A percentile compares a stretch with the other conserved stretches of the same genome.
These are phyloP conservation scores for Elgaria multicarinata DNA, from an alignment of 2,113 vertebrate genomes.

Conservation along the genomic window DNA sequence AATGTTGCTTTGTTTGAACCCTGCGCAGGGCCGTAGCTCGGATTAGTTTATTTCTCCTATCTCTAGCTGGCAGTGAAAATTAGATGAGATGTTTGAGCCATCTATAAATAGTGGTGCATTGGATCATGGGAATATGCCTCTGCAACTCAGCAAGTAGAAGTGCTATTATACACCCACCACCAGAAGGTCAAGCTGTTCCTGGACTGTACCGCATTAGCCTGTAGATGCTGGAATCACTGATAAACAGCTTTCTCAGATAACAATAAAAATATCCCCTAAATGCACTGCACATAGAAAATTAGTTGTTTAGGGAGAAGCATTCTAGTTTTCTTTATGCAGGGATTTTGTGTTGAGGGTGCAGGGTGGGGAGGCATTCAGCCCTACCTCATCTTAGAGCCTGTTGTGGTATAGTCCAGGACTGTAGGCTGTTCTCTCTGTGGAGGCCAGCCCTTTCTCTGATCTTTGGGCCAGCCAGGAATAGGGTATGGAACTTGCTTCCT, in stretches of 20 bases:
- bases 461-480: neutral
- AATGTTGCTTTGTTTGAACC: neutral
- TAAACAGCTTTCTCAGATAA: neutral
- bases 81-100: neutral
- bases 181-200: neutral
- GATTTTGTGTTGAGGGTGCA: neutral
- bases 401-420: neutral
- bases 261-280: neutral
- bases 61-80: neutral
- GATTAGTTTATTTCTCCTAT: neutral
- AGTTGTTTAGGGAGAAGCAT: neutral
- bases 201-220: neutral
- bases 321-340: neutral
- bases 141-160: neutral
- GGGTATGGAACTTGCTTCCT: neutral
- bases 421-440: neutral
- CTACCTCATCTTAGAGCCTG: neutral
- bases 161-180: neutral
- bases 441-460: neutral
- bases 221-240: neutral
- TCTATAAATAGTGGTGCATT: neutral
- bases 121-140: neutral
- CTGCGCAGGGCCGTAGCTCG: neutral
- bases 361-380: neutral
- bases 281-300: neutral